Base-by-base conservation (phyloP, 1,140 invertebrate genomes). In the Brachionus rotundiformis region DNA sequence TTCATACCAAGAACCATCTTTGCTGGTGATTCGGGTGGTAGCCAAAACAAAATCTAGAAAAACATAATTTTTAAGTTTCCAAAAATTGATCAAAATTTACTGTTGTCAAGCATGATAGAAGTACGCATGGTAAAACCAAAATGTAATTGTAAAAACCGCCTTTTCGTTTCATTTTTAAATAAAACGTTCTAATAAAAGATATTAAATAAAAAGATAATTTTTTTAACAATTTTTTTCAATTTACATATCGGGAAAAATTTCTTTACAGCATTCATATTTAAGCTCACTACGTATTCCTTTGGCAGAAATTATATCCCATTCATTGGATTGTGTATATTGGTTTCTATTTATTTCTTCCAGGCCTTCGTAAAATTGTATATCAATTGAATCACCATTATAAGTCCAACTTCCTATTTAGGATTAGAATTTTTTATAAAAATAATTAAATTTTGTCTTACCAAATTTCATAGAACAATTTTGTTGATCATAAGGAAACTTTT, bases 1-100 rank as follows among this genome's bases (percentile, higher is more conserved):
- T 86, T 88, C 84, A 88, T 87, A 81, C 88, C 88, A 33, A 89
- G 83, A 82, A 87, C 86, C 85, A 89, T 86, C 84, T 89, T 89
- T 49, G 88, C 87, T 33, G 88, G 87, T 16, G 87, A 88, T 83
- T 89, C 88, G 8, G 86, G 88, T 10, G 88, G 88, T 44, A 88
- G 83, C 87, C 88, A 89, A 84, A 89, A 88, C 8, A 89, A 84
- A 19, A 88, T 87, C 80, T 88, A 83, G 23, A 33, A 49, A 77
- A 5, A n/a, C n/a, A n/a, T n/a, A n/a, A n/a, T n/a, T n/a, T n/a
- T 10, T 31, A 36, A 68, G 23, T 36, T n/a, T 23, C 16, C 6
- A 63, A 27, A 63, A 27, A 27, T 27, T 29, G 33, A 36, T n/a
- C 19, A n/a, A 36, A 68, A 13, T 31, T 54, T 39, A 79, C 75